Evolutionary conservation across 2,888 invertebrate species (phyloP), one percentile per base, ranked within the genome.

Genomic region (Tipula lateralis): DNA sequence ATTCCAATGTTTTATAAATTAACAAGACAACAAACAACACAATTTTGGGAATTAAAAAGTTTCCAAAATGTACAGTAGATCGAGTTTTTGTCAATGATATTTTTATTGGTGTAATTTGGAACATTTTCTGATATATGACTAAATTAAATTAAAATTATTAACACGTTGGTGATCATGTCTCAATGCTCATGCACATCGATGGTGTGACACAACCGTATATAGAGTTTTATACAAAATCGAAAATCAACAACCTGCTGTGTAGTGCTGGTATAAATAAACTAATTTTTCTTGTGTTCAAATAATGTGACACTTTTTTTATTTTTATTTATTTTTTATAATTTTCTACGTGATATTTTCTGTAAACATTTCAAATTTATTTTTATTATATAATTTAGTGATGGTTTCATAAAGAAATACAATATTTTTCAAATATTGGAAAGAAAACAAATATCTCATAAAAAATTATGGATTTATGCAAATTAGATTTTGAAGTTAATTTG

Each of bases 51-150:
- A 50, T 24, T 50, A 24, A 24, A 66, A 66, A n/a, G 3, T n/a
- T 39, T 39, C 24, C 7, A 66, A 24, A 66, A 24, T 7, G 9
- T 66, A 66, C 24, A 24, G 66, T 19, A 66, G 66, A 66, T 66
- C 66, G 66, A 66, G 66, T 66, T 66, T 66, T 66, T 66, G 66
- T 66, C 66, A 66, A 66, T 66, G 66, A 24, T 9, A 66, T 24
- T 66, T 66, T 7, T 66, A 24, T 66, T 66, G 24, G 66, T 66
- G 66, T 66, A 66, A 66, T 66, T 66, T 66, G 24, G 66, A 66
- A 66, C 66, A 66, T 66, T 66, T 66, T 24, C 66, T 66, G 66
- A 66, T 66, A 66, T 66, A 66, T 66, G 66, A 66, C 66, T 66
- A 66, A 66, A 66, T 66, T 66, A 66, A 66, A 66, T 66, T 66